A percentile compares a stretch with the other conserved stretches of the same genome.
Conservation (phyloP, 2,113 vertebrate species). For the Charadrius vociferus region DNA sequence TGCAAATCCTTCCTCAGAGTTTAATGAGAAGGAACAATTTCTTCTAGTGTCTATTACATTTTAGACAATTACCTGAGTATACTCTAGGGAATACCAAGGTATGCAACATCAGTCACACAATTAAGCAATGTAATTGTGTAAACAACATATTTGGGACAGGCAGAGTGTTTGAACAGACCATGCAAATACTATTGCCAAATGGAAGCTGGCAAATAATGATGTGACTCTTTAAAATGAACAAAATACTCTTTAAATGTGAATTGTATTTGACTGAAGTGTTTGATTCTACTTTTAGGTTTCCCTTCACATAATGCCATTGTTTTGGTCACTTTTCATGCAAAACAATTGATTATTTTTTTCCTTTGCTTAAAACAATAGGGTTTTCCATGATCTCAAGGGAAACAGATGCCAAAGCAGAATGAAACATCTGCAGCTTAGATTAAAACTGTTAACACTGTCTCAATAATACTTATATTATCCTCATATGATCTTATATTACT, state of each 20-base stretch:
- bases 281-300: neutral
- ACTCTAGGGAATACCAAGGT: neutral
- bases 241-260: neutral
- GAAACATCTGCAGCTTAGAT: neutral
- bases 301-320: neutral
- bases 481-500: neutral
- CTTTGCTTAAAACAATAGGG: neutral
- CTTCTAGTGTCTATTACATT: neutral
- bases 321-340: neutral
- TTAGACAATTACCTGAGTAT: neutral
- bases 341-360: neutral
- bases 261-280: neutral
- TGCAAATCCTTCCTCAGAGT: neutral
- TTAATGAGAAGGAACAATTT: conserved; percentile 6
- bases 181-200: neutral
- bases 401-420: neutral
- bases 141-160: neutral
- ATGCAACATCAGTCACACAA: neutral
- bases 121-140: neutral
- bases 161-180: neutral
- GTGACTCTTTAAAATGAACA: neutral
- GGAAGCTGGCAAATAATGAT: neutral
- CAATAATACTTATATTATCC: neutral
- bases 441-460: neutral
- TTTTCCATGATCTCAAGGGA: neutral